Evolutionary conservation across 2,888 invertebrate genomes (phyloP), one percentile per base, ranked within the genome.

Genomic region (Steromphala cineraria): DNA sequence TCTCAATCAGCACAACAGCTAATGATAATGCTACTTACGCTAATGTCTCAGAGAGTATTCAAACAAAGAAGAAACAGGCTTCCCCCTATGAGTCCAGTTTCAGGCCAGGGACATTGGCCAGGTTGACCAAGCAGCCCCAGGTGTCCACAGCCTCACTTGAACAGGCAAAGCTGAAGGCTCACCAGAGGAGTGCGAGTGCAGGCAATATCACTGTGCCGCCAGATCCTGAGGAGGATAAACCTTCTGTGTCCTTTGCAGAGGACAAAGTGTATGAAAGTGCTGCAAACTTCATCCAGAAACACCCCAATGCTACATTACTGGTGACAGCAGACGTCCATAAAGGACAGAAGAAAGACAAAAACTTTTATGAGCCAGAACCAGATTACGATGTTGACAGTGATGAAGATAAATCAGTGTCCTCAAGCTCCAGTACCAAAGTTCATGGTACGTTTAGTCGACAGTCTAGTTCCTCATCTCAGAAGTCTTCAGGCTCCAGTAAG

Each of bases 101-200:
- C 94, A 96, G 97, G 89, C 98, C 98, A 10, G 95, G 96, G 82
- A 96, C 96, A 85, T 96, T 95, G 93, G 97, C 97, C 78, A 96
- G 97, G 93, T 95, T 98, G 83, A 98, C 97, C 94, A 98, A 98
- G 46, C 96, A 97, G 80, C 98, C 98, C 19, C 96, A 96, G 90
- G 97, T 85, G 55, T 80, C 78, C 55, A 83, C 82, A 19, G 67
- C 77, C 17, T 80, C 82, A 5, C 71, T 82, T n/a, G 83, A 86
- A 53, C 86, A 87, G 71, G 82, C 84, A 13, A 87, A 84, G 55
- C 82, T 85, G 7, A 83, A 84, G 76, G 76, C 84, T 77, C 86
- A 87, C 62, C 81, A 85, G 24, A 85, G 85, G 74, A 85, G 79
- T 71, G 76, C 84, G 19, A 86, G 87, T 83, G 77, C 79, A 19